phyloP scores from a whole-genome alignment of 1,140 invertebrate species.

The Antheraea pernyi region DNA sequence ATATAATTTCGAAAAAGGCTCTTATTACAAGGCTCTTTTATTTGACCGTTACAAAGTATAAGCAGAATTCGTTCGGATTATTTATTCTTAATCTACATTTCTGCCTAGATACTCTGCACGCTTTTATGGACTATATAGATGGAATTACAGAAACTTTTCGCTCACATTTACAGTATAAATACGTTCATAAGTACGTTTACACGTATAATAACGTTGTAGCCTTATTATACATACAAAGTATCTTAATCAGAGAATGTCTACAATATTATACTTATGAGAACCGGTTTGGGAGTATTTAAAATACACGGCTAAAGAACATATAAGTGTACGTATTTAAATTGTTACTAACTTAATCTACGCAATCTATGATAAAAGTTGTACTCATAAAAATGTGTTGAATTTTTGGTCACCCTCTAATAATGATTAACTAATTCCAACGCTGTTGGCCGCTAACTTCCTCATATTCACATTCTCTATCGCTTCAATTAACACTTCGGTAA shows the following conservation, averaged over 20 bases:
- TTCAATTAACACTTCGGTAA: conserved; percentile 43
- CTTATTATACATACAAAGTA: conserved; percentile 17
- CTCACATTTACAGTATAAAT: background rate
- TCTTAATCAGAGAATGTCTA: conserved; percentile 26
- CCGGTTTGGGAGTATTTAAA: too few relatives aligned
- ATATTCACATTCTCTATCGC: conserved; percentile 30
- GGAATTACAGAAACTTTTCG: background rate
- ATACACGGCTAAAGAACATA: background rate
- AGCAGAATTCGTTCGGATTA: too few relatives aligned
- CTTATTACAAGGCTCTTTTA: too few relatives aligned
- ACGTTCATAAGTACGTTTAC: too few relatives aligned
- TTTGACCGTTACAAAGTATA: too few relatives aligned
- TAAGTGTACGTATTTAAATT: background rate
- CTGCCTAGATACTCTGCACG: too few relatives aligned
- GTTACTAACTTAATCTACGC: background rate
- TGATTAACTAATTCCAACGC: conserved; percentile 42
- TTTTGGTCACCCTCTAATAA: conserved; percentile 1
- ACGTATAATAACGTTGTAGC: background rate
- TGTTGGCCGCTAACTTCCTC: too few relatives aligned
- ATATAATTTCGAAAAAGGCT: too few relatives aligned
- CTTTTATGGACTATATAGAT: too few relatives aligned
- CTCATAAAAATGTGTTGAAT: background rate
- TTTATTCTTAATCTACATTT: too few relatives aligned
- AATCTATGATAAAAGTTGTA: background rate
- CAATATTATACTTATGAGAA: background rate